Evolutionary conservation across 2,888 invertebrate species (phyloP), one percentile per base, ranked within the genome.

Genomic region (Coenonympha arcania): DNA sequence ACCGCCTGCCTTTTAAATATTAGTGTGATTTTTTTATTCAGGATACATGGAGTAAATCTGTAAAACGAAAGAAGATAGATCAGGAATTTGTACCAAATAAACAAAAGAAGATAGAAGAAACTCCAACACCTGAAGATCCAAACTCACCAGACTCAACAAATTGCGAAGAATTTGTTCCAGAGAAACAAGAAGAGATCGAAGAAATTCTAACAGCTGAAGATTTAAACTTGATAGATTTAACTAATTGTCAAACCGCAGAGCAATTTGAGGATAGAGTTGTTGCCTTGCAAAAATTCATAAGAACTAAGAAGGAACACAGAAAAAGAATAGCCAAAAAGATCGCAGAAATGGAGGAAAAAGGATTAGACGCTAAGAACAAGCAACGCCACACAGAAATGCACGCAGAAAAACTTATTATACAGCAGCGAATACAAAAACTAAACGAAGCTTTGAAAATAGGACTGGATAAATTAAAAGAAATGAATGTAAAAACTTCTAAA

Each of bases 331-430:
- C 74, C 1, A 56, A 65, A 31, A 81, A 82, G 62, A 70, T 84
- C 50, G 11, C 59, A 1, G 64, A 52, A 0, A 63, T 87, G 53
- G 87, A 88, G 58, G 67, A 73, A 0, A 71, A 60, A 56, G 79
- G 80, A 1, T 55, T 86, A 0, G 66, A 61, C 6, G 56, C 70
- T 0, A 65, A 64, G 34, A 85, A 79, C 22, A 83, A 85, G 46
- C 71, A 71, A 41, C 74, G 60, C 40, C 82, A 82, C 54, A 77
- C 78, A 3, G 77, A 81, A 0, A 79, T 85, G 79, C 75, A 78
- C 8, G 55, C 61, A 3, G 81, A 84, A 30, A 79, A 73, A 60
- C 26, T 75, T 3, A 48, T 71, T 0, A 54, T 76, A 8, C 57
- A 79, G 55, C 68, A 78, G 30, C 58, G 77, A 22, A 55, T 72